Conservation (phyloP, 35 echinoderm and acorn worm species). For the Stichopus chloronotus region DNA sequence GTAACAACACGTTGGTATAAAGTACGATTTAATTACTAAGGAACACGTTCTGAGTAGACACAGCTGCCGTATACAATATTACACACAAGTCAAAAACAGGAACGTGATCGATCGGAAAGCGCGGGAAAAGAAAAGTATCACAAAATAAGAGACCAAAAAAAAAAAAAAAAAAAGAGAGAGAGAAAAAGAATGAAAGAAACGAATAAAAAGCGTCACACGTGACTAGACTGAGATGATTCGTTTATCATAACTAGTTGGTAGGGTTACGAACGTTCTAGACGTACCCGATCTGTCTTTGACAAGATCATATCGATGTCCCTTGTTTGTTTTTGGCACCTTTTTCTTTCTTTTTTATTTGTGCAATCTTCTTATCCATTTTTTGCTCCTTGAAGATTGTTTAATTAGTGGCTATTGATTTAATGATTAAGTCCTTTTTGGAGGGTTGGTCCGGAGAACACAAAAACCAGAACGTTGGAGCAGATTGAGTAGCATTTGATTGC, state of each 20-base stretch:
- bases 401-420: background rate
- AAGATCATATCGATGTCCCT: no score
- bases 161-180: background rate
- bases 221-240: background rate
- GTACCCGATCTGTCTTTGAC: background rate
- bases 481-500: background rate
- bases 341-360: no score
- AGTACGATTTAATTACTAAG: slow-evolving; percentile 55
- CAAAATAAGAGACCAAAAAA: background rate
- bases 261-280: background rate
- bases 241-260: background rate
- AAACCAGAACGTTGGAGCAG: background rate
- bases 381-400: background rate
- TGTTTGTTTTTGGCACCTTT: no score
- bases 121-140: slow-evolving; percentile 16
- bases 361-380: no score
- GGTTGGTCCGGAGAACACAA: background rate
- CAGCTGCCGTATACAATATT: slow-evolving; percentile 28
- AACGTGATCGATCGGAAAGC: slow-evolving; percentile 45
- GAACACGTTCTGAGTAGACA: slow-evolving; percentile 42
- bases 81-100: slow-evolving; percentile 5
- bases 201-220: background rate
- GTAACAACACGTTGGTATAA: slow-evolving; percentile 8
- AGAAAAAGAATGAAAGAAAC: background rate
- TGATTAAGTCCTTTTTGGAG: background rate